Evolutionary conservation across 92 coral and sea anemone genomes (phyloP), one percentile per base, ranked within the genome.

Genomic region (Epizoanthus rinbou): DNA sequence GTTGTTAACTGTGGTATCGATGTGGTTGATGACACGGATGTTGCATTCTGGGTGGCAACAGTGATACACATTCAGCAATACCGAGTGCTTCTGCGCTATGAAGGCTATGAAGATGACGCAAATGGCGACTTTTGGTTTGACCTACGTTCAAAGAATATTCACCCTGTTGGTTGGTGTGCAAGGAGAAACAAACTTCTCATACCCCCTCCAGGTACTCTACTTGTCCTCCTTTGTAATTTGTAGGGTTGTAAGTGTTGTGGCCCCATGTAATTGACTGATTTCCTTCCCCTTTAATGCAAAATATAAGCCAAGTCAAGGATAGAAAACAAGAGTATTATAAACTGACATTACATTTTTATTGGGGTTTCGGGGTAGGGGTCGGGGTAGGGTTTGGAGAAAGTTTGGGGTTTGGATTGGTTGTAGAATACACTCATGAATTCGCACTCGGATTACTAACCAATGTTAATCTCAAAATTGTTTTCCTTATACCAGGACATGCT

Each of bases 131-230:
- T 96, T 74, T 96, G 99, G 99, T 96, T 96, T 85, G 99, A 96
- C 74, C 79, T 96, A 62, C 84, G 99, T 64, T 96, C 97, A 45
- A 88, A 86, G 63, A 94, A 96, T 84, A 96, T 96, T 37, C 99
- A 96, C 85, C 99, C 99, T 1, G 99, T 96, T 18, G 99, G 99
- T 10, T 96, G 99, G 99, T 96, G 99, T 87, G 99, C 99, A 3
- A 94, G 93, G 90, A 88, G 97, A 80, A 96, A 96, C 88, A 96
- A 96, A 52, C 93, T 94, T 17, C 88, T 96, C 64, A 96, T 96
- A 65, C 99, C 99, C 17, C 98, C 99, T 6, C 99, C 95, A 90
- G 98, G 99, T 93, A 91, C 21, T 62, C 66, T 31, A 23, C 6
- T 65, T 4, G 13, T 50, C 16, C 13, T 50, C 54, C 54, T 50